Conservation (phyloP, 2,797 vertebrate genomes). For the Potorous gilbertii region DNA sequence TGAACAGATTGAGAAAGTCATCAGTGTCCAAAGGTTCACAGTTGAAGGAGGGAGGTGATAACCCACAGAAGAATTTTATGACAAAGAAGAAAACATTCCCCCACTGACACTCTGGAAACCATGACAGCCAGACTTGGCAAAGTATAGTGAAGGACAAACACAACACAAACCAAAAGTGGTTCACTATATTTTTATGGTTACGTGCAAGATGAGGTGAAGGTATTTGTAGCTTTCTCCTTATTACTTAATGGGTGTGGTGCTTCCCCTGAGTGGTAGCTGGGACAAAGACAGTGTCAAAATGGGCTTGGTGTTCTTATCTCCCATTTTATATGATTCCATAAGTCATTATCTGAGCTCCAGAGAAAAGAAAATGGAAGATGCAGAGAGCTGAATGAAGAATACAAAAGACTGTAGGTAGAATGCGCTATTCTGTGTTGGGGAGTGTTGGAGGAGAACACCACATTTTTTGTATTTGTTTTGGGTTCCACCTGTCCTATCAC, state of each 20-base stretch:
- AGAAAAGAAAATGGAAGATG: neutral
- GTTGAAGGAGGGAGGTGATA: neutral
- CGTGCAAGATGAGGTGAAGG: neutral
- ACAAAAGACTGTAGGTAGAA: neutral
- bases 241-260: neutral
- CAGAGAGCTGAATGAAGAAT: neutral
- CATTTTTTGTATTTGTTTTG: neutral
- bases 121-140: constrained; percentile 31
- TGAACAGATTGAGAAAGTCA: neutral
- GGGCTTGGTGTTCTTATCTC: neutral
- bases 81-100: neutral
- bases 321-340: neutral
- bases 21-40: constrained; percentile 9
- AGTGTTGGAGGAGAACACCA: neutral
- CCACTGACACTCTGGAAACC: constrained; percentile 41
- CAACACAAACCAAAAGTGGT: neutral
- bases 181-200: neutral
- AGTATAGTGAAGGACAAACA: neutral
- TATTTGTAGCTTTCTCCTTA: neutral
- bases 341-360: neutral
- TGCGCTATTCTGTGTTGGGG: neutral
- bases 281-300: neutral
- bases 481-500: neutral
- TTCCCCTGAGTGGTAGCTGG: neutral
- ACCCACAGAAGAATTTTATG: neutral